Base-by-base conservation (phyloP, 2,113 vertebrate genomes). In the Oostethus manadensis region DNA sequence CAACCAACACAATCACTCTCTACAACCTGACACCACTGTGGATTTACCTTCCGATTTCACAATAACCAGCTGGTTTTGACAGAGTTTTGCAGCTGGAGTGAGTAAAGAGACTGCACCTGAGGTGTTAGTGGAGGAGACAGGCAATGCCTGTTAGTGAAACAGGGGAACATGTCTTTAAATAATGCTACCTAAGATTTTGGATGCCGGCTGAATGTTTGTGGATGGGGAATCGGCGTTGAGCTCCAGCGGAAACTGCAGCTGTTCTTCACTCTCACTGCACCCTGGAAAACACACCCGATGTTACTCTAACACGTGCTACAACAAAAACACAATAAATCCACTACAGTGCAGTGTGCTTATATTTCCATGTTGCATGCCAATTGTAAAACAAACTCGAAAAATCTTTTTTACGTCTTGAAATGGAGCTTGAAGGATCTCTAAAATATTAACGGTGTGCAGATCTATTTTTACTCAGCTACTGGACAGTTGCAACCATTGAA, bases 241-340 rank as follows among this genome's bases (percentile, higher is more conserved):
- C 77, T 99, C 97, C 86, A 99, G 15, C 0, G 94, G 84, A 80
- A 99, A 99, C 55, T 99, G 97, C 22, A 99, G 90, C 71, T 94
- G 94, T 44, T 99, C 97, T 69, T 99, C 97, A 18, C 89, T 92
- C 71, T 99, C 96, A 64, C 88, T 74, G 62, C 88, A 91, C 42
- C 89, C 94, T 94, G 64, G 53, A 80, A 66, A 45, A 7, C 13
- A 38, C 35, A 3, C 7, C 20, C 3, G 4, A 59, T 22, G 8
- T 23, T 51, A 55, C n/a, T 23, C 23, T 42, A 46, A 63, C 22
- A 56, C 33, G 35, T 18, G 51, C 54, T 14, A 57, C 16, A 29
- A 42, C 6, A 35, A 1, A n/a, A n/a, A n/a, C n/a, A 57, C 16
- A 29, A 42, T 4, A 35, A 53, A 58, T 42, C 13, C 6, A 14